phyloP scores from a whole-genome alignment of 2,113 vertebrate genomes.

The Epinephelus cyanopodus region DNA sequence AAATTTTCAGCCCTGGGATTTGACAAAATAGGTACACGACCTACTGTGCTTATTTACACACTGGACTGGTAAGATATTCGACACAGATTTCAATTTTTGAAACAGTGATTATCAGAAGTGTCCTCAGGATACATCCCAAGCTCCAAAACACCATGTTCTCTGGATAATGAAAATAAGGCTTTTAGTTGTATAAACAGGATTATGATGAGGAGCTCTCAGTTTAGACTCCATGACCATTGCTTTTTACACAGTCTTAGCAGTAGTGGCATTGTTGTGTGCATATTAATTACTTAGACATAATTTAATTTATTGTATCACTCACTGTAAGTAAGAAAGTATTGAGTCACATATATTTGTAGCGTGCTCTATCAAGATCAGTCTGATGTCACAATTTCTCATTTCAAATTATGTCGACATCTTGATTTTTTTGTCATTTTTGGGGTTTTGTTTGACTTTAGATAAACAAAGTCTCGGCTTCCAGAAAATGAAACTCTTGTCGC shows the following conservation, averaged over 20 bases:
- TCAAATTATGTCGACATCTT: no score
- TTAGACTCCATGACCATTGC: slow-evolving; percentile 1
- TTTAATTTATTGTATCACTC: slow-evolving; percentile 18
- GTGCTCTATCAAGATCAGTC: neutral
- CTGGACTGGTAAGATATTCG: slow-evolving; percentile 23
- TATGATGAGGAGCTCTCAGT: slow-evolving; percentile 27
- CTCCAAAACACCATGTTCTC: neutral
- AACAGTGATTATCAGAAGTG: slow-evolving; percentile 36
- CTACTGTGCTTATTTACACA: slow-evolving; percentile 33
- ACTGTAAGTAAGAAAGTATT: neutral
- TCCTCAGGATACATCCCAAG: slow-evolving; percentile 1
- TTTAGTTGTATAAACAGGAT: slow-evolving; percentile 46
- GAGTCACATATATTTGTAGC: neutral
- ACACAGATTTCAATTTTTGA: slow-evolving; percentile 37
- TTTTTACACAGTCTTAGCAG: slow-evolving; percentile 21
- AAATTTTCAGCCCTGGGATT: slow-evolving; percentile 38
- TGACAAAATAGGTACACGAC: slow-evolving; percentile 37
- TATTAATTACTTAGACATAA: slow-evolving; percentile 28
- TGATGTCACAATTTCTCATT: neutral
- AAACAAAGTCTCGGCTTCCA: no score
- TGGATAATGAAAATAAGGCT: slow-evolving; percentile 28
- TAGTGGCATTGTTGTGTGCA: slow-evolving; percentile 3
- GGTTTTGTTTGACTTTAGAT: no score
- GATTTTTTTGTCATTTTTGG: no score
- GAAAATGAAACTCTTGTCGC: no score